Conservation (phyloP, 2,113 vertebrate genomes). For the Muntiacus reevesi region DNA sequence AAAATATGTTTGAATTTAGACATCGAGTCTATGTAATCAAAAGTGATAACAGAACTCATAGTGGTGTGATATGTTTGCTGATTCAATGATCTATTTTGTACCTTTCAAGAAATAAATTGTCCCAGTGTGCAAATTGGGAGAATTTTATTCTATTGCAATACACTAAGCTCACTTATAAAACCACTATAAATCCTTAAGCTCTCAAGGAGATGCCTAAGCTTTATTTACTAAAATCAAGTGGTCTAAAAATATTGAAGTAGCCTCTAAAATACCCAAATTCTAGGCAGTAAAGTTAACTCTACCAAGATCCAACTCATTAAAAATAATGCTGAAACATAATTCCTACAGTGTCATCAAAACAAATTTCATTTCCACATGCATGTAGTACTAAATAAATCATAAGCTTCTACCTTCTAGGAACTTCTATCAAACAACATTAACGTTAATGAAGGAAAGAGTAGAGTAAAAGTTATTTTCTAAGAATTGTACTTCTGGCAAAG, state of each 20-base stretch:
- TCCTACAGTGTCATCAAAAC: neutral
- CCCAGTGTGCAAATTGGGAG: slow-evolving; percentile 58
- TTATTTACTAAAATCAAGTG: slow-evolving; percentile 34
- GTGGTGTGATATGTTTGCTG: slow-evolving; percentile 50
- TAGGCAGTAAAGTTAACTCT: slow-evolving; percentile 16
- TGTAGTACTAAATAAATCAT: neutral
- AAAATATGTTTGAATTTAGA: slow-evolving; percentile 56
- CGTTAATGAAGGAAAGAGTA: neutral
- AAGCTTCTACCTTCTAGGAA: neutral
- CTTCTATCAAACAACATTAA: neutral
- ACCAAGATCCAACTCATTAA: neutral
- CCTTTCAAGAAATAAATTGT: slow-evolving; percentile 66
- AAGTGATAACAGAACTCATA: slow-evolving; percentile 40
- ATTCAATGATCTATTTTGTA: slow-evolving; percentile 58
- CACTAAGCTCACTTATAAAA: slow-evolving; percentile 29
- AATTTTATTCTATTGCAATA: slow-evolving; percentile 57
- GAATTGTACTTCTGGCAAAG: slow-evolving; percentile 4
- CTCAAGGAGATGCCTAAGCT: neutral
- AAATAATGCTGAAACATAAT: slow-evolving; percentile 34
- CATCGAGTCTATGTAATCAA: slow-evolving; percentile 51
- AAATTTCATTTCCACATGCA: slow-evolving; percentile 16
- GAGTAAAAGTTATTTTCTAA: slow-evolving; percentile 7
- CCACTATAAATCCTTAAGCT: neutral
- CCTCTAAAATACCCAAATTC: slow-evolving; percentile 14
- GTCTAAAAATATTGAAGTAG: neutral